Conservation (phyloP, 2,113 vertebrate species). For the Coturnix japonica region DNA sequence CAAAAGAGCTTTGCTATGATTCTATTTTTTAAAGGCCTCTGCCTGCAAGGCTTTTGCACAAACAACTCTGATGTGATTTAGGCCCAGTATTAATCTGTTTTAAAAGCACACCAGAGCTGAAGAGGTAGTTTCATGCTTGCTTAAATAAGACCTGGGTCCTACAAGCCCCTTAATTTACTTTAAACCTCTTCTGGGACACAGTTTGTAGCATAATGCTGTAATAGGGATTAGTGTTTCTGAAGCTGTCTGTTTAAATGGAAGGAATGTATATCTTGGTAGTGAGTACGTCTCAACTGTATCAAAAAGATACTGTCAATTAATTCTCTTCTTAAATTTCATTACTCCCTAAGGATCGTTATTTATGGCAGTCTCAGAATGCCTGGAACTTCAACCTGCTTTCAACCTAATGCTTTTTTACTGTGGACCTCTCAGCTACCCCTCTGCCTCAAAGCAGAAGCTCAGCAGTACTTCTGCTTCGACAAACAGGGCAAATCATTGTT, state of each 20-base stretch:
- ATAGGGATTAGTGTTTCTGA: background rate
- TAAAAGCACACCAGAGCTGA: background rate
- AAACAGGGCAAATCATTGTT: background rate
- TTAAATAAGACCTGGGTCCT: background rate
- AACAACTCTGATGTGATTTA: background rate
- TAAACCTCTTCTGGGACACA: background rate
- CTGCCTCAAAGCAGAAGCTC: background rate
- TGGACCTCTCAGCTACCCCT: background rate
- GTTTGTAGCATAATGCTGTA: background rate
- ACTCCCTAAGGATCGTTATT: background rate
- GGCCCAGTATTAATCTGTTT: background rate
- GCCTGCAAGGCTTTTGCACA: background rate
- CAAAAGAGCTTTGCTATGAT: background rate
- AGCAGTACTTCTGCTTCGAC: background rate
- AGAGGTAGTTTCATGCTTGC: background rate
- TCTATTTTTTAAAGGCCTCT: background rate
- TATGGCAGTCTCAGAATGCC: background rate
- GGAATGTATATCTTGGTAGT: background rate
- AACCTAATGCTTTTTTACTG: background rate
- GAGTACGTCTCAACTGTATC: background rate
- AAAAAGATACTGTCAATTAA: constrained; percentile 14
- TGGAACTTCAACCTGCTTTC: constrained; percentile 3
- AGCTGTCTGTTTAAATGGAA: background rate
- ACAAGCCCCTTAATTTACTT: background rate
- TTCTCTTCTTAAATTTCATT: constrained; percentile 14